These are phyloP conservation scores for Germaria angustata DNA, from an alignment of 2,888 invertebrate genomes.

Conservation along the genomic window DNA sequence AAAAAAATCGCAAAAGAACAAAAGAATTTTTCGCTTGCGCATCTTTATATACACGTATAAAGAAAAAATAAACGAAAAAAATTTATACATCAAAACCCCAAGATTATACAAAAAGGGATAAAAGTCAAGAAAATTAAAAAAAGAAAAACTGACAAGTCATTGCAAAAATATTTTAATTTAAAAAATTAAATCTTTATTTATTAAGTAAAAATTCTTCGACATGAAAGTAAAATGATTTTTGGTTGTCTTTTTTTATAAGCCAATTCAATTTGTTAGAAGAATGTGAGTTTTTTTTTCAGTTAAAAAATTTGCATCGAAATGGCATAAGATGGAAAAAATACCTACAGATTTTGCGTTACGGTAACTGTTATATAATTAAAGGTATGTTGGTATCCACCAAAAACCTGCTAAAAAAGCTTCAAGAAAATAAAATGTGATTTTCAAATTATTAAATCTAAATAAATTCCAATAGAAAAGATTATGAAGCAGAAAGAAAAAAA, in stretches of 20 bases:
- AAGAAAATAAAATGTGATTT: background rate
- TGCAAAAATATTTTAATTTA: background rate
- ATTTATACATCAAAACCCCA: slow-evolving; percentile 44
- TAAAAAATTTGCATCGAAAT: slow-evolving; percentile 9
- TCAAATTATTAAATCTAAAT: background rate
- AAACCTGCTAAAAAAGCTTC: background rate
- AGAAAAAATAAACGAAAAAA: slow-evolving; percentile 39
- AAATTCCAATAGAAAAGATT: background rate
- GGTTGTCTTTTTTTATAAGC: background rate
- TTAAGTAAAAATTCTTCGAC: background rate
- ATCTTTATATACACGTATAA: slow-evolving; percentile 58
- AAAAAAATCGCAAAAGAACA: slow-evolving; percentile 61
- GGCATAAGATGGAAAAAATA: slow-evolving; percentile 30
- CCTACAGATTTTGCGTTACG: slow-evolving; percentile 33
- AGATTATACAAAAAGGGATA: slow-evolving; percentile 28
- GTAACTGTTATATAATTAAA: slow-evolving; percentile 64
- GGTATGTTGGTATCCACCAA: slow-evolving; percentile 41
- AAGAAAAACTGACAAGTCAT: background rate
- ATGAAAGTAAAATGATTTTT: background rate
- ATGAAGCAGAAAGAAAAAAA: background rate
- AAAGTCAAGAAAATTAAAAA: background rate
- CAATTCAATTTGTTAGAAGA: too few relatives aligned
- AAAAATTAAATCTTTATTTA: background rate
- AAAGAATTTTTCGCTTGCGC: slow-evolving; percentile 66
- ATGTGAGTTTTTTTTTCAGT: slow-evolving; percentile 8